Evolutionary conservation across 1,140 invertebrate species (phyloP).

Genomic region (Euborellia annulipes): DNA sequence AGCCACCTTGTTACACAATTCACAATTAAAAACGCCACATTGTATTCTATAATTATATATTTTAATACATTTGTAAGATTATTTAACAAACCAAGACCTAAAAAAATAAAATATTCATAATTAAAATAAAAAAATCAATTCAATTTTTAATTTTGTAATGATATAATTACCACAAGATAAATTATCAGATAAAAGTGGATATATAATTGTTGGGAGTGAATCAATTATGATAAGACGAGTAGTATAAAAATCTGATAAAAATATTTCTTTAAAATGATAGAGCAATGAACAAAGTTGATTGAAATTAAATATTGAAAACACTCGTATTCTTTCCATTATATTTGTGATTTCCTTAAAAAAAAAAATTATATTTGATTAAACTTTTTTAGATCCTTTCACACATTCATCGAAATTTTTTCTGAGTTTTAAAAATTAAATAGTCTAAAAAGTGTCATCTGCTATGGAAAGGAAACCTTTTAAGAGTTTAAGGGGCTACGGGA

Average conservation of each 20-base stretch:
- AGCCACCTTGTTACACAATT: slow-evolving; percentile 42
- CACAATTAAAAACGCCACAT: slow-evolving; percentile 34
- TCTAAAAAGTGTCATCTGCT: too few species aligned
- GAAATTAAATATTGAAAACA: slow-evolving; percentile 25
- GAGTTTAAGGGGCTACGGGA: too few species aligned
- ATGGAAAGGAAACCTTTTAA: too few species aligned
- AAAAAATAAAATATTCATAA: too few species aligned
- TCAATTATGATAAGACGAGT: slow-evolving; percentile 41
- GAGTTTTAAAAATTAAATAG: too few species aligned
- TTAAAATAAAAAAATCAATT: too few species aligned
- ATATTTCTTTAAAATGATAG: slow-evolving; percentile 5
- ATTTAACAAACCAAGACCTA: slow-evolving; percentile 30
- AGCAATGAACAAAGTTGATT: slow-evolving; percentile 15
- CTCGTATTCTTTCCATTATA: slow-evolving; percentile 29
- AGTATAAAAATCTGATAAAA: slow-evolving; percentile 25
- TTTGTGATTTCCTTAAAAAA: slow-evolving; percentile 27
- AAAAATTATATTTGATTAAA: slow-evolving; percentile 8
- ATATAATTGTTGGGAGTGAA: slow-evolving; percentile 38
- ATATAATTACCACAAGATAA: slow-evolving; percentile 12
- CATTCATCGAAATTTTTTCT: too few species aligned
- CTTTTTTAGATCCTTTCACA: too few species aligned
- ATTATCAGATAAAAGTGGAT: slow-evolving; percentile 13
- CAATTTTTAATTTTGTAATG: too few species aligned
- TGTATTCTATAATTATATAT: slow-evolving; percentile 32
- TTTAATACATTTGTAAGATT: slow-evolving; percentile 34